These are phyloP conservation scores for Lutraria rhynchaena DNA, from an alignment of 1,140 invertebrate genomes.

Conservation along the genomic window DNA sequence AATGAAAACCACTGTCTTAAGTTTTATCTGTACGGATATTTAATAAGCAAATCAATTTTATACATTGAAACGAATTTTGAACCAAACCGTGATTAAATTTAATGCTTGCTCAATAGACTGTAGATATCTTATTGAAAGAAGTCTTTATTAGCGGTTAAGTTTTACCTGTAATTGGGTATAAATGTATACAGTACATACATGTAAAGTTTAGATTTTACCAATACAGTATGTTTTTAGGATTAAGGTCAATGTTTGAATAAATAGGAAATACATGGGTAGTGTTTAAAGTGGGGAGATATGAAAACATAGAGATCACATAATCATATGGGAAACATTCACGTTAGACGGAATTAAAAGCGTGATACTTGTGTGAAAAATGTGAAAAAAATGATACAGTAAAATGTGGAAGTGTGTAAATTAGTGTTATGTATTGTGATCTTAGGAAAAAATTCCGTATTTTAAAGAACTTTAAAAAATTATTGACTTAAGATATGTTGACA, in stretches of 20 bases:
- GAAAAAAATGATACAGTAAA: not conserved
- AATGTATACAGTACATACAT: no score
- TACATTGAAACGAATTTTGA: no score
- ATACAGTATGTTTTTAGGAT: constrained; percentile 44
- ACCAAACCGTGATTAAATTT: no score
- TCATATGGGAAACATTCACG: not conserved
- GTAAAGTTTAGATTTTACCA: not conserved
- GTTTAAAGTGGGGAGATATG: constrained; percentile 11
- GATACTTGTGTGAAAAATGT: not conserved
- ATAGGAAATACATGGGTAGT: constrained; percentile 5
- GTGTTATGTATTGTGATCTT: no score
- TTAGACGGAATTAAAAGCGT: no score
- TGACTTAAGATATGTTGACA: not conserved
- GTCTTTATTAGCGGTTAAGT: constrained; percentile 40
- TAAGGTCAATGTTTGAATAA: constrained; percentile 45
- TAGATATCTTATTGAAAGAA: not conserved
- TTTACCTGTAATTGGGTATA: constrained; percentile 51
- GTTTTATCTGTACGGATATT: no score
- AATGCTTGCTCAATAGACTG: not conserved
- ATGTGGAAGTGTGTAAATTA: no score
- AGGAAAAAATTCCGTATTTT: no score
- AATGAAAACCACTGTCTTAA: no score
- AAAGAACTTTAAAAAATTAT: not conserved
- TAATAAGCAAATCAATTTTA: no score
- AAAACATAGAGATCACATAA: constrained; percentile 13